Evolutionary conservation across 2,113 vertebrate genomes (phyloP), one percentile per base, ranked within the genome.

Genomic region (Sander lucioperca): DNA sequence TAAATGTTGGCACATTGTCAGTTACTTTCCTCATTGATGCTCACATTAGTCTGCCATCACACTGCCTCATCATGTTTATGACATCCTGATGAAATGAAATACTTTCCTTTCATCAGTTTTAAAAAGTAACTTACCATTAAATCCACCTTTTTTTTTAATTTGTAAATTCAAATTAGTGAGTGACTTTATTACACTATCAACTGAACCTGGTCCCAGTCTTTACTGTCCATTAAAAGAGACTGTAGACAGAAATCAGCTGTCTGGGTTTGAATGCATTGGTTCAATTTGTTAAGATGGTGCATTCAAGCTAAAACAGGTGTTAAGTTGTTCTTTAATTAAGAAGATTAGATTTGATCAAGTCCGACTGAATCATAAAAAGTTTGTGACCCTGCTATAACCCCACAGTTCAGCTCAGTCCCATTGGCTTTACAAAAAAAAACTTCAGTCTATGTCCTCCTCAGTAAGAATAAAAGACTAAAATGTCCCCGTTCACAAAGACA

Each of bases 391-490:
- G 39, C 13, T 48, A 48, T 16, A 16, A 59, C 16, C 27, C 14
- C 27, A 50, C n/a, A 33, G 6, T 23, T 67, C 2, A 56, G 19
- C 12, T 61, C 27, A 25, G 39, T 30, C 39, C 21, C 6, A 53
- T 27, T 54, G 33, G 77, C 74, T 74, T 59, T 47, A n/a, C 3
- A 84, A 67, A 66, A 25, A 39, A 62, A 51, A 54, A 39, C 53
- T 64, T 25, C 47, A 23, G 39, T 21, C 62, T 27, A 3, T 25
- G 7, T 53, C 19, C 15, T 80, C 47, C 27, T 51, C 50, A 58
- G 23, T 39, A 27, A 48, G 33, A 73, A 39, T 54, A 9, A 48
- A 63, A 15, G 25, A n/a, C 25, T 25, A 51, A 12, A 80, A 13
- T 8, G 53, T 1, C 48, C 5, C 14, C 18, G 6, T 65, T 72